Conservation (phyloP, 2,888 invertebrate species). For the Macrophya annulata region DNA sequence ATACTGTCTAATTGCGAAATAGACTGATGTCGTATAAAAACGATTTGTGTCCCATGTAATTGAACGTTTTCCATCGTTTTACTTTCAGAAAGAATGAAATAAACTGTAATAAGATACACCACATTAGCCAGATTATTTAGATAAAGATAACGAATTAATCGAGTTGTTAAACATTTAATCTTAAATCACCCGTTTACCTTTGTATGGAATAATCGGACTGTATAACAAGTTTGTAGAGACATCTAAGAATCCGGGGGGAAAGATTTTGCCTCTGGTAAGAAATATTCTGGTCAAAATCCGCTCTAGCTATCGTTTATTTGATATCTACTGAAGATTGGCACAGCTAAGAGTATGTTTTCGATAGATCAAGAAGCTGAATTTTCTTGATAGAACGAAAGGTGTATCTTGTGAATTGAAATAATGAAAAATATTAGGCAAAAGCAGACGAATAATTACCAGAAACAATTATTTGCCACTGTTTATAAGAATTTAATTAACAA, state of each 20-base stretch:
- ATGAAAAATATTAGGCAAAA: not conserved
- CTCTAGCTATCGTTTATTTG: no score
- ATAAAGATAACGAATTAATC: not conserved
- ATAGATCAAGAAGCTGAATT: not conserved
- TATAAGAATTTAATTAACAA: not conserved
- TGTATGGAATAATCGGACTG: no score
- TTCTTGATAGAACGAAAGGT: not conserved
- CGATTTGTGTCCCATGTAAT: constrained; percentile 10
- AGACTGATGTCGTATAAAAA: not conserved
- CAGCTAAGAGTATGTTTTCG: no score
- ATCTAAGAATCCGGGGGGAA: no score
- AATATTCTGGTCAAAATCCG: no score
- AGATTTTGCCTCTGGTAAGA: no score
- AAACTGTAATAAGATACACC: not conserved
- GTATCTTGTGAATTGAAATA: not conserved
- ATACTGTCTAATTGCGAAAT: not conserved
- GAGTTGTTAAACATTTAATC: not conserved
- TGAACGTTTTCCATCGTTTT: not conserved
- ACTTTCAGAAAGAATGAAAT: not conserved
- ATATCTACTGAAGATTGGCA: no score
- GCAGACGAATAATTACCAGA: not conserved
- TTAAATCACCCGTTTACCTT: no score
- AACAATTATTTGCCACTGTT: not conserved
- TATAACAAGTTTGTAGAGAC: no score
- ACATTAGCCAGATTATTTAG: not conserved